A percentile compares a stretch with the other conserved stretches of the same genome.
Evolutionary conservation across 2,888 invertebrate genomes (phyloP).

Genomic region (Gnatocerus cornutus): DNA sequence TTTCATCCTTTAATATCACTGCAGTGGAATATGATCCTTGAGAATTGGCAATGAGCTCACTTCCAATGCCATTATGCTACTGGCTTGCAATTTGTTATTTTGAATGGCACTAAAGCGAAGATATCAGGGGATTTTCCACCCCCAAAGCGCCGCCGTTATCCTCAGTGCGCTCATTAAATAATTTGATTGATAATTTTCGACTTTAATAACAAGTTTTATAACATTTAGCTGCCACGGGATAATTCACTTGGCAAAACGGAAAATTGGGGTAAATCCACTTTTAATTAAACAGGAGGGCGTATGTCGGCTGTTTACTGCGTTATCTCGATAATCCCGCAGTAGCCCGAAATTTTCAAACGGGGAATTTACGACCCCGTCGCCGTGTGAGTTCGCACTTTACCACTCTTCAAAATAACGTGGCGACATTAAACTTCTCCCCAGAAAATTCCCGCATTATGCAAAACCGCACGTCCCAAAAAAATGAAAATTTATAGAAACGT

Average conservation of each 20-base stretch:
- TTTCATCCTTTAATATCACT: conserved; percentile 17
- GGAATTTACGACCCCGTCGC: neutral
- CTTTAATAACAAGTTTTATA: neutral
- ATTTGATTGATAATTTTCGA: conserved; percentile 4
- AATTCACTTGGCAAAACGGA: conserved; percentile 7
- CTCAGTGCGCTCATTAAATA: conserved; percentile 1
- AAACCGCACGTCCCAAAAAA: neutral
- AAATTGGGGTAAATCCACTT: conserved; percentile 9
- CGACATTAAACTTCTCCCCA: conserved; percentile 9
- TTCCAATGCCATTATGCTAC: conserved; percentile 29
- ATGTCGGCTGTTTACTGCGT: neutral
- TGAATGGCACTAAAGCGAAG: conserved; percentile 9
- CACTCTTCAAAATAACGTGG: conserved; percentile 12
- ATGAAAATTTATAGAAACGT: neutral
- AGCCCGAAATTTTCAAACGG: neutral
- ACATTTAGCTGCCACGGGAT: neutral
- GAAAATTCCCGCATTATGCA: neutral
- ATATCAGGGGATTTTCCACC: conserved; percentile 16
- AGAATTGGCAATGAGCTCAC: conserved; percentile 36
- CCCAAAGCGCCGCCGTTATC: neutral
- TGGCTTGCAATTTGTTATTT: conserved; percentile 37
- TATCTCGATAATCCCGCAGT: neutral
- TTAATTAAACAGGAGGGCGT: conserved; percentile 5
- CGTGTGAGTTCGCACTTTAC: neutral
- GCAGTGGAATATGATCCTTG: conserved; percentile 19